Evolutionary conservation across 2,888 invertebrate species (phyloP).

Genomic region (Meiosimyza platycephala): DNA sequence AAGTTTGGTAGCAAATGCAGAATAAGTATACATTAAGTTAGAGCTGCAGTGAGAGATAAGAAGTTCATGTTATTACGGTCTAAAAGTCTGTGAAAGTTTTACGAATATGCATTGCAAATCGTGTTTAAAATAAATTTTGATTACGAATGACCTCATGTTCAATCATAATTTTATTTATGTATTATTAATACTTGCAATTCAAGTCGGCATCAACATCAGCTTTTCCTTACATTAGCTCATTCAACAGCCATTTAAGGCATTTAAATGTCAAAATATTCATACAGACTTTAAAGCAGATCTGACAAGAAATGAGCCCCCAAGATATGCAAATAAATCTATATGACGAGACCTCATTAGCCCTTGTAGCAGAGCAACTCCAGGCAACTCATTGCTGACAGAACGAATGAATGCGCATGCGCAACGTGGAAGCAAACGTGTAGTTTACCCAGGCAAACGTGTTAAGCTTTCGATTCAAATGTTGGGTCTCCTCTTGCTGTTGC

Average conservation of each 20-base stretch:
- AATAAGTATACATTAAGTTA: slow-evolving; percentile 41
- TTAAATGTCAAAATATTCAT: slow-evolving; percentile 8
- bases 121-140: slow-evolving; percentile 14
- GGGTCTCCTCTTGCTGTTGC: too few relatives aligned
- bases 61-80: slow-evolving; percentile 43
- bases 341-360: not conserved
- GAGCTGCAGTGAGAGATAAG: slow-evolving; percentile 42
- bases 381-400: not conserved
- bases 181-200: too few relatives aligned
- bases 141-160: too few relatives aligned
- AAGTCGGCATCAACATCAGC: too few relatives aligned
- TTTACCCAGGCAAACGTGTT: not conserved
- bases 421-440: not conserved
- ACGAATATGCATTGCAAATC: slow-evolving; percentile 40
- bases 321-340: slow-evolving; percentile 11
- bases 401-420: slow-evolving; percentile 4
- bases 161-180: too few relatives aligned
- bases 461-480: not conserved
- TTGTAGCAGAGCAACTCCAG: not conserved
- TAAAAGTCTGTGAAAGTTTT: slow-evolving; percentile 45
- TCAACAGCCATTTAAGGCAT: slow-evolving; percentile 5
- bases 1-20: slow-evolving; percentile 36
- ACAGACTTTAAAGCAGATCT: not conserved
- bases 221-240: not conserved
- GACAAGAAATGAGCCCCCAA: not conserved